Evolutionary conservation across 1,140 invertebrate genomes (phyloP), one percentile per base, ranked within the genome.

Genomic region (Panulirus ornatus): DNA sequence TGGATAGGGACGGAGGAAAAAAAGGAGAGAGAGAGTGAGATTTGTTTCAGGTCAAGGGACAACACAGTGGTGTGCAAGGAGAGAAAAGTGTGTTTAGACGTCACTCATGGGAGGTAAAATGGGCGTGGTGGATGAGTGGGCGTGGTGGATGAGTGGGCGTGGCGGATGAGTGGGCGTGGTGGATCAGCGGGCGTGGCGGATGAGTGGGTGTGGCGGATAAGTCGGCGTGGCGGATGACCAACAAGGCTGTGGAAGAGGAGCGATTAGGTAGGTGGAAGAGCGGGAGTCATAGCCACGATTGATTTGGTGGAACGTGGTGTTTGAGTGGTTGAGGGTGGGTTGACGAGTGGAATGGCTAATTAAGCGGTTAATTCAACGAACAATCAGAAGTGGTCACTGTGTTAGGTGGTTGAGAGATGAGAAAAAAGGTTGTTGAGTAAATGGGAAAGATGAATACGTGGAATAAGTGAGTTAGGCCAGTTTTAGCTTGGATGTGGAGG

Each of bases 41-140:
- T 66, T 66, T 5, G 58, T 66, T 66, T 66, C n/a, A 66, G 58
- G 58, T 66, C n/a, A 66, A 30, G 58, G 58, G 58, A 30, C 58
- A 66, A 30, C 22, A 30, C 22, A 66, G 58, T 27, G n/a, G 58
- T 66, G 30, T 30, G 58, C 22, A 5, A 14, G 44, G 58, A 6
- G n/a, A 66, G 58, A 66, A 66, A 66, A 27, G 30, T 66, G 58
- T 8, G 58, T 1, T 66, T 3, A 66, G 58, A 66, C 58, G n/a
- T 19, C 54, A 58, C 54, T 22, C 22, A 3, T 14, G 3, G 54
- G 54, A 14, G 44, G 14, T 47, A 47, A 47, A 47, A 47, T 47
- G 44, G 14, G 5, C 44, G 14, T 22, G n/a, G 6, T 27, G 58
- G 14, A 14, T 47, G 5, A 6, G 44, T 47, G 44, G 44, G 44